Evolutionary conservation across 2,888 invertebrate species (phyloP).

Genomic region (Andrena bucephala): DNA sequence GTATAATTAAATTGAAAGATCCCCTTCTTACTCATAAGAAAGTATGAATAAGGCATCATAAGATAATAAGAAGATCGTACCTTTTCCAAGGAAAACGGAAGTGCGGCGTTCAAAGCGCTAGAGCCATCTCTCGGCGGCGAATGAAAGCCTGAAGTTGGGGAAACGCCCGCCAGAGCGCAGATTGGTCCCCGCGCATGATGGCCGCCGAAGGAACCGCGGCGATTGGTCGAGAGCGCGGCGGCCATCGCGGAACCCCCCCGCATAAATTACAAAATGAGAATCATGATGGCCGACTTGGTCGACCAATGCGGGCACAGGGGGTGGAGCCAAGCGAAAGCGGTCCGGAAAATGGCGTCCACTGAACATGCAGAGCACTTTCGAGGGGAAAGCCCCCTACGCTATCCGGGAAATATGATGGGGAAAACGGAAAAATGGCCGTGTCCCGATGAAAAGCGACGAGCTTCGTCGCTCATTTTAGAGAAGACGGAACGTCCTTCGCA

Average conservation of each 20-base stretch:
- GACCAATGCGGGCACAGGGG: constrained; percentile 79
- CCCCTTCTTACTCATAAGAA: too few species aligned
- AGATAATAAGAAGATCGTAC: background rate
- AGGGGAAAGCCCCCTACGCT: constrained; percentile 2
- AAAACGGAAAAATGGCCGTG: constrained; percentile 19
- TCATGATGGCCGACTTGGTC: constrained; percentile 81
- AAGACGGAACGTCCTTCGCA: background rate
- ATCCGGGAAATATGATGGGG: background rate
- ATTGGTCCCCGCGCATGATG: constrained; percentile 75
- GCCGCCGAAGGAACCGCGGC: constrained; percentile 73
- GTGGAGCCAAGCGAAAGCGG: constrained; percentile 67
- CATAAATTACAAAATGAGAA: constrained; percentile 80
- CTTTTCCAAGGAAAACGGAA: constrained; percentile 6
- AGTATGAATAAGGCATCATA: background rate
- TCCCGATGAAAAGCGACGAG: background rate
- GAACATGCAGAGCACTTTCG: background rate
- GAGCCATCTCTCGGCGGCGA: constrained; percentile 78
- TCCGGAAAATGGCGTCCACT: constrained; percentile 62
- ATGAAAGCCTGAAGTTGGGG: constrained; percentile 72
- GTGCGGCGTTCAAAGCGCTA: constrained; percentile 61
- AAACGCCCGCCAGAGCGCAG: constrained; percentile 79
- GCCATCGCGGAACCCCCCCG: constrained; percentile 86
- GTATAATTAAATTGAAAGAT: background rate
- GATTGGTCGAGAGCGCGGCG: constrained; percentile 85
- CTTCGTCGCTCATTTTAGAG: background rate